Percentiles rank a stretch among this genome's conserved stretches.
Evolutionary conservation across 2,888 invertebrate species (phyloP).

Genomic region (Harmothoe impar): DNA sequence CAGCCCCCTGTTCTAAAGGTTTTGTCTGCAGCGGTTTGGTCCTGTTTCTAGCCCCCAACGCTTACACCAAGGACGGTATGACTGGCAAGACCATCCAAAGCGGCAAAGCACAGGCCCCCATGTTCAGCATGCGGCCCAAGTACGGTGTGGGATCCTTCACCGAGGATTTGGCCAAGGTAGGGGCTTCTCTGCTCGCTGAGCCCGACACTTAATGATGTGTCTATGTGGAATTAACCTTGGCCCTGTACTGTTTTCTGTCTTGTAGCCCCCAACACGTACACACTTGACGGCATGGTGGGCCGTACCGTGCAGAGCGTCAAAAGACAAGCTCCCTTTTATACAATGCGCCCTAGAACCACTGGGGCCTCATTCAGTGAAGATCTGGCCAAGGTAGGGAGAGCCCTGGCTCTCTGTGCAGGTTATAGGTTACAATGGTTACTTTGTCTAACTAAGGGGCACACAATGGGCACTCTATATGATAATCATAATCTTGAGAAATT

Average conservation of each 20-base stretch:
- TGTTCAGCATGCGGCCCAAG: constrained; percentile 89
- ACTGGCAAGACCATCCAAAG: constrained; percentile 80
- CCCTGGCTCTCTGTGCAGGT: constrained; percentile 41
- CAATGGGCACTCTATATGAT: neutral
- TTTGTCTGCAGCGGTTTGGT: constrained; percentile 20
- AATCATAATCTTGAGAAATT: neutral
- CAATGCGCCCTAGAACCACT: constrained; percentile 92
- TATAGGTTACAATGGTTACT: constrained; percentile 19
- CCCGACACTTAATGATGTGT: neutral
- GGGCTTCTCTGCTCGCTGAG: neutral
- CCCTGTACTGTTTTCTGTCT: constrained; percentile 29
- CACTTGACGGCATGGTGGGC: constrained; percentile 71
- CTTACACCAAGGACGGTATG: constrained; percentile 80
- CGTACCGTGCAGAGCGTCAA: constrained; percentile 71
- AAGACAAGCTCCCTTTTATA: constrained; percentile 88
- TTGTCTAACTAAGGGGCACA: neutral
- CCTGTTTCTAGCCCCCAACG: constrained; percentile 78
- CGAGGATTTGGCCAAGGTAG: constrained; percentile 64
- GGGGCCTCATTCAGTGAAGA: constrained; percentile 72
- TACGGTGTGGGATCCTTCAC: constrained; percentile 56
- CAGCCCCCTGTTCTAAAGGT: neutral
- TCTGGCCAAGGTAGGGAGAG: constrained; percentile 69
- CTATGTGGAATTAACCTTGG: neutral
- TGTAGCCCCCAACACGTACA: constrained; percentile 69
- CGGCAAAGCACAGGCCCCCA: constrained; percentile 86